These are phyloP conservation scores for Mactra quadrangularis DNA, from an alignment of 1,140 invertebrate species.

Conservation along the genomic window DNA sequence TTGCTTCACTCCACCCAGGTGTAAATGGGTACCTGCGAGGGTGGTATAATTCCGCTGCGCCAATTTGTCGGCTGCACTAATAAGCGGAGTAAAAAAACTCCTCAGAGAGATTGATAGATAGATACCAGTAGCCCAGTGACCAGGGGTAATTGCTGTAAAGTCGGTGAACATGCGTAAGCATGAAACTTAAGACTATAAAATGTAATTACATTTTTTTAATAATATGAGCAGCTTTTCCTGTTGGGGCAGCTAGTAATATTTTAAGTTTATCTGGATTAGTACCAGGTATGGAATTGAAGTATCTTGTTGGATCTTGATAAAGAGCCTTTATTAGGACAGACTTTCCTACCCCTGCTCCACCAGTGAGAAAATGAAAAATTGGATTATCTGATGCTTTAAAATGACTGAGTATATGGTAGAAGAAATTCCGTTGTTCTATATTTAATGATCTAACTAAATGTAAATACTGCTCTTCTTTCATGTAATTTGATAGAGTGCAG, in stretches of 20 bases:
- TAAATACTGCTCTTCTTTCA: conserved; percentile 33
- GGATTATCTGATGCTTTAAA: neutral
- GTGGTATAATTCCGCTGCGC: too few relatives aligned
- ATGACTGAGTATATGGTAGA: neutral
- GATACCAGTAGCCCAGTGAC: too few relatives aligned
- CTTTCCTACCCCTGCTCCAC: conserved; percentile 6
- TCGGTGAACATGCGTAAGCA: too few relatives aligned
- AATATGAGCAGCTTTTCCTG: conserved; percentile 13
- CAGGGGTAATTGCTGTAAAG: too few relatives aligned
- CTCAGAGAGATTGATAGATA: too few relatives aligned
- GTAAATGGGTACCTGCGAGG: too few relatives aligned
- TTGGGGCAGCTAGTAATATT: neutral
- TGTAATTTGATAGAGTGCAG: conserved; percentile 28
- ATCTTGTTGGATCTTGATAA: conserved; percentile 1
- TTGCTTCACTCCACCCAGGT: too few relatives aligned
- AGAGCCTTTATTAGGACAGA: neutral
- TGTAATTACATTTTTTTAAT: too few relatives aligned
- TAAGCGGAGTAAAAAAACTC: too few relatives aligned
- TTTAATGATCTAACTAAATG: neutral
- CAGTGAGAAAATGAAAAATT: neutral
- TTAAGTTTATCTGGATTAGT: conserved; percentile 9
- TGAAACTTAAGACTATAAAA: too few relatives aligned
- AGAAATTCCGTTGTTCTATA: neutral
- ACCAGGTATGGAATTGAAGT: neutral
- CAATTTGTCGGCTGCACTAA: too few relatives aligned